A percentile compares a stretch with the other conserved stretches of the same genome.
phyloP scores from a whole-genome alignment of 2,113 vertebrate species.

The Colaptes auratus region DNA sequence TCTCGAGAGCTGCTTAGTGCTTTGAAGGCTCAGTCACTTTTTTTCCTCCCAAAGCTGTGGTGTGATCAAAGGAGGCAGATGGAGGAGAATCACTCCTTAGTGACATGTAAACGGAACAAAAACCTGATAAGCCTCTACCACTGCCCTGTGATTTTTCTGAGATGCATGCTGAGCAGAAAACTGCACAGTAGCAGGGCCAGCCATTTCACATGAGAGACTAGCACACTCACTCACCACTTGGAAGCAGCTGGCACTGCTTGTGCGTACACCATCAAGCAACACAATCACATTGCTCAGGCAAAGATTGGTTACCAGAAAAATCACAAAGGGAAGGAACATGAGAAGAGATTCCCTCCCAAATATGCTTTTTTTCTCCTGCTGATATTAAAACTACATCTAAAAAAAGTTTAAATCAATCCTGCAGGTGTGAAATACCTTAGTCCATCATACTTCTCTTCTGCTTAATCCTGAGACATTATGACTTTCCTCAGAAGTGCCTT shows the following conservation, averaged over 20 bases:
- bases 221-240: rapidly evolving
- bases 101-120: background rate
- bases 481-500: background rate
- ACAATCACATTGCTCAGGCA: background rate
- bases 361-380: background rate
- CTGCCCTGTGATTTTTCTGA: slow-evolving; percentile 29
- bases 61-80: slow-evolving; percentile 38
- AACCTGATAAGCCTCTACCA: background rate
- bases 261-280: background rate
- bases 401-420: background rate
- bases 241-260: background rate
- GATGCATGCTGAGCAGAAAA: background rate
- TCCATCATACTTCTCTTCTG: background rate
- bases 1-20: background rate
- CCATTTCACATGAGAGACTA: background rate
- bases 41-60: slow-evolving; percentile 16
- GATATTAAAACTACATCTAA: background rate
- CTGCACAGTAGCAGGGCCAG: background rate
- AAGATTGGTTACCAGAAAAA: background rate
- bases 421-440: background rate
- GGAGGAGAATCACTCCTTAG: background rate
- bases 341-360: background rate
- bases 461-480: background rate
- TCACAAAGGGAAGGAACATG: background rate
- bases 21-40: slow-evolving; percentile 52